These are phyloP conservation scores for Ischnus inquisitorius DNA, from an alignment of 2,888 invertebrate genomes.

Conservation along the genomic window DNA sequence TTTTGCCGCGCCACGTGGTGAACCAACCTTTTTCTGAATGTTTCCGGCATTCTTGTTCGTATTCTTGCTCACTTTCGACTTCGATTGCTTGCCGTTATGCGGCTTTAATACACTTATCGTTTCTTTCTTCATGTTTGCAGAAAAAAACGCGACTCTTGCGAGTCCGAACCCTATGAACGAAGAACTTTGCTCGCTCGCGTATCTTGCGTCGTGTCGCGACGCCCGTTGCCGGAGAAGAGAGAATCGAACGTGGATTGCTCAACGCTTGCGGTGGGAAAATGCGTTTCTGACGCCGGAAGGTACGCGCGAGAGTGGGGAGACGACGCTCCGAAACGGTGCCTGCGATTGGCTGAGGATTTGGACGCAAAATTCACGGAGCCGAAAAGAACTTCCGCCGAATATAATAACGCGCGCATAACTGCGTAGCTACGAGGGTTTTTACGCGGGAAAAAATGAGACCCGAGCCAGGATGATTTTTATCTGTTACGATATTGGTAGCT, in stretches of 20 bases:
- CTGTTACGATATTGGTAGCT: too few species aligned
- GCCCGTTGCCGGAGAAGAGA: constrained; percentile 52
- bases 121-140: constrained; percentile 62
- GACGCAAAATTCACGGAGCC: neutral
- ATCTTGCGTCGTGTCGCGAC: constrained; percentile 34
- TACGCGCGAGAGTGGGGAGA: neutral
- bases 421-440: too few species aligned
- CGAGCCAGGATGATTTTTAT: too few species aligned
- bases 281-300: constrained; percentile 17
- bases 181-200: neutral
- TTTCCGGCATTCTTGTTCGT: neutral
- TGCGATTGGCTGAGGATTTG: constrained; percentile 1
- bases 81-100: constrained; percentile 17
- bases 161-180: neutral
- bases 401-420: neutral
- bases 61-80: constrained; percentile 14
- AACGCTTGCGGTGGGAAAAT: neutral
- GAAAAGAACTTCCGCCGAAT: neutral
- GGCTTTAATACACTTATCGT: constrained; percentile 55
- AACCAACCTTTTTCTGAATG: neutral
- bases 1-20: constrained; percentile 6
- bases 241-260: neutral
- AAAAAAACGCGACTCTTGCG: neutral
- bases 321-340: neutral
- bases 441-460: too few species aligned